Base-by-base conservation (phyloP, 2,113 vertebrate genomes). In the Lanius collurio region DNA sequence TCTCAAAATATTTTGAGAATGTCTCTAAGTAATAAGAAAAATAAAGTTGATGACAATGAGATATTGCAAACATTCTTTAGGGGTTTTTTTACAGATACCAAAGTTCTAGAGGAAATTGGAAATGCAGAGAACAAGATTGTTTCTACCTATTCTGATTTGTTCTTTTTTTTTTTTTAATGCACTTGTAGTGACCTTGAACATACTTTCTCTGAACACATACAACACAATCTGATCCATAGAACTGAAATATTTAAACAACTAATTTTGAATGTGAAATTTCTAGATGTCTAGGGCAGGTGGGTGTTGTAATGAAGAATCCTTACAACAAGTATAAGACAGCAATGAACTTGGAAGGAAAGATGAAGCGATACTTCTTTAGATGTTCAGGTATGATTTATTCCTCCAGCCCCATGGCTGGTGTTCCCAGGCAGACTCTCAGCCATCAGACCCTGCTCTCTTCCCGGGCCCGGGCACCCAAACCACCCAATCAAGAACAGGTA, bases 61-160 rank as follows among this genome's bases (percentile, higher is more conserved):
- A 81, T 82, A 89, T 46, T 89, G 57, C 41, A 86, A 89, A 71
- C 47, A 70, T 67, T 88, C 63, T 76, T 90, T 13, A 20, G 26
- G 22, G 0, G 0, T 8, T 39, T 56, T 85, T 90, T 84, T 12
- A 69, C 21, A 80, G 59, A 69, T 65, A 60, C 2, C 28, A 56
- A 37, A 56, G 15, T 24, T 82, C 77, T 68, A 68, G 27, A 92
- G 67, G 79, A 96, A 92, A 94, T 82, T 94, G 68, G 33, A 95
- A 93, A 89, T 37, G 15, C 33, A 79, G 60, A 42, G 20, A 39
- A 42, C 10, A 86, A 63, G 33, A 50, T 39, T 47, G 6, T 35
- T 86, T 87, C 35, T 70, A 26, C 27, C 28, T 46, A 10, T 30
- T 70, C 22, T 59, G 64, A 27, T 50, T 70, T 53, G 8, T 56